Conservation (phyloP, 2,113 vertebrate genomes). For the Psettodes erumei region DNA sequence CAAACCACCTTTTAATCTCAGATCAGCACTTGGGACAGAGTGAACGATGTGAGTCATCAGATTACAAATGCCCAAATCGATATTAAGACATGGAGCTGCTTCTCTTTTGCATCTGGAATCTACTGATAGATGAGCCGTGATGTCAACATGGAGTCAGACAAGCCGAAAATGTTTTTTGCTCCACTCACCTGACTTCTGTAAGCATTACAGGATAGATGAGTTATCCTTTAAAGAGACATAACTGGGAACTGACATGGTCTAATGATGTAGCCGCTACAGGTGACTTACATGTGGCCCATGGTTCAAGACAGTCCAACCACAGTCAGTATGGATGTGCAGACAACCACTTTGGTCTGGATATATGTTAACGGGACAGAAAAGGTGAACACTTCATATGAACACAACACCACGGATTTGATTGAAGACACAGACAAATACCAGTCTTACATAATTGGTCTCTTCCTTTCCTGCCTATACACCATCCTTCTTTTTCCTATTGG, state of each 20-base stretch:
- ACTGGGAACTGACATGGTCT: slow-evolving; percentile 55
- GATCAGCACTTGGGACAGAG: slow-evolving; percentile 35
- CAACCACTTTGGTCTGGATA: slow-evolving; percentile 74
- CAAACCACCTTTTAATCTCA: slow-evolving; percentile 60
- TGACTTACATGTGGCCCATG: slow-evolving; percentile 58
- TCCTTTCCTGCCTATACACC: slow-evolving; percentile 95
- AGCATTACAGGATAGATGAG: slow-evolving; percentile 74
- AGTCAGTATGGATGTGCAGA: slow-evolving; percentile 85
- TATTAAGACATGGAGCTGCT: slow-evolving; percentile 64
- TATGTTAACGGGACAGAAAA: slow-evolving; percentile 81
- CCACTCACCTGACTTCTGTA: slow-evolving; percentile 52
- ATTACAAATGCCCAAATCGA: slow-evolving; percentile 44
- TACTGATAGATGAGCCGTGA: slow-evolving; percentile 52
- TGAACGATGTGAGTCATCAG: slow-evolving; percentile 60
- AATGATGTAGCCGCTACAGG: slow-evolving; percentile 75
- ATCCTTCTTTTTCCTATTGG: slow-evolving; percentile 96
- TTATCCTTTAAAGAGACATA: slow-evolving; percentile 41
- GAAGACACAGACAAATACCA: slow-evolving; percentile 84
- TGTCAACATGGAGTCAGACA: slow-evolving; percentile 51
- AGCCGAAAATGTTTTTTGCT: slow-evolving; percentile 42
- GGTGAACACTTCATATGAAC: slow-evolving; percentile 79
- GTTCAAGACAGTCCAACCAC: slow-evolving; percentile 52
- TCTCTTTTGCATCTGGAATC: slow-evolving; percentile 35
- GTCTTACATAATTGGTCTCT: slow-evolving; percentile 90
- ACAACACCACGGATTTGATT: slow-evolving; percentile 76